phyloP scores from a whole-genome alignment of 2,797 vertebrate genomes.

The Melopsittacus undulatus region DNA sequence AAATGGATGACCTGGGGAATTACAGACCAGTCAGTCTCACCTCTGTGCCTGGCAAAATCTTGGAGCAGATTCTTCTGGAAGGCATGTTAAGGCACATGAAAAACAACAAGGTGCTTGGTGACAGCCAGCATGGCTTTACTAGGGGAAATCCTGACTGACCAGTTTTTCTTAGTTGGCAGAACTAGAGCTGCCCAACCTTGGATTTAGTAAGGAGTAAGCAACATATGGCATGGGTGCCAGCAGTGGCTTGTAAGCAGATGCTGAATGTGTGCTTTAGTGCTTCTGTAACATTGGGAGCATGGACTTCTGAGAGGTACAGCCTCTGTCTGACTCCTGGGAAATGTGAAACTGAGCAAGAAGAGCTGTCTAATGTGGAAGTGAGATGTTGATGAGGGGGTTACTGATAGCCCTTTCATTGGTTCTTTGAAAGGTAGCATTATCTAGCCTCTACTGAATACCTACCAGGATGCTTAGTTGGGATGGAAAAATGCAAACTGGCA shows the following conservation, averaged over 20 bases:
- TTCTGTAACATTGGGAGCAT: accelerated
- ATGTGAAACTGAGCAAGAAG: neutral
- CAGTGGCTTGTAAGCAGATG: neutral
- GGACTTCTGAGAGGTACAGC: neutral
- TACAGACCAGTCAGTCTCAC: no score
- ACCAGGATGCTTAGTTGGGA: neutral
- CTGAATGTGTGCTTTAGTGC: neutral
- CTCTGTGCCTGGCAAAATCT: no score
- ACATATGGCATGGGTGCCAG: neutral
- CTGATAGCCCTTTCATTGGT: neutral
- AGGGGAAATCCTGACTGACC: no score
- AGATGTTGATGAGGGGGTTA: neutral
- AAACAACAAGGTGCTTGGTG: no score
- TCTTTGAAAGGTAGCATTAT: neutral
- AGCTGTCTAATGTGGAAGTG: neutral
- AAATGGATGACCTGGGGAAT: no score
- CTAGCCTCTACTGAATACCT: neutral
- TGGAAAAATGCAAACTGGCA: neutral
- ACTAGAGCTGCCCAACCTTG: neutral
- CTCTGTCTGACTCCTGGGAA: neutral
- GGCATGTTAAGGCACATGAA: no score
- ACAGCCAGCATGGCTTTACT: no score
- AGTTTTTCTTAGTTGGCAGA: no score
- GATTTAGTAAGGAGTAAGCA: neutral
- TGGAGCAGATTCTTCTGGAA: no score